Conservation (phyloP, 2,888 invertebrate genomes). For the Lasioglossum oenotherae region DNA sequence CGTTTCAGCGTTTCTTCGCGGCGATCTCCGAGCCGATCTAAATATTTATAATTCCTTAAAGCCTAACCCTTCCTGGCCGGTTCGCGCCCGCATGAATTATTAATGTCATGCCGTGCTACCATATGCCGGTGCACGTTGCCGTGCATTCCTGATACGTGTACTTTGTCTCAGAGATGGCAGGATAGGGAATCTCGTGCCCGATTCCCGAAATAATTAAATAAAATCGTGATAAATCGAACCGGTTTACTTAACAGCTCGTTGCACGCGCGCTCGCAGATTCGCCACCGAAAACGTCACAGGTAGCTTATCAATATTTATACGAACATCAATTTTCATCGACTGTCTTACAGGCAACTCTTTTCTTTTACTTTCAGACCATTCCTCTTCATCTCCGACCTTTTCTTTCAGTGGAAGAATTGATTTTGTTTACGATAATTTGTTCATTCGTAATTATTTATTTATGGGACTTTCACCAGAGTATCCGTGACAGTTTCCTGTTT, state of each 20-base stretch:
- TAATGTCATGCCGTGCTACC: slow-evolving; percentile 72
- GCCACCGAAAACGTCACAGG: not conserved
- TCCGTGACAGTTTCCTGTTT: not conserved
- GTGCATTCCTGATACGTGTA: slow-evolving; percentile 70
- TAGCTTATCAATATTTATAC: too few species aligned
- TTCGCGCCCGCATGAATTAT: slow-evolving; percentile 74
- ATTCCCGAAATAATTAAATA: slow-evolving; percentile 34
- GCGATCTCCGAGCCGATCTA: slow-evolving; percentile 73
- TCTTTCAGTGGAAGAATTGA: not conserved
- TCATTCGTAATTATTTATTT: not conserved
- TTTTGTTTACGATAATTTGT: too few species aligned
- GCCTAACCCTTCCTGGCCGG: slow-evolving; percentile 65
- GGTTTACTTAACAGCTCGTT: not conserved
- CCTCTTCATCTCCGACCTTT: not conserved
- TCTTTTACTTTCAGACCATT: not conserved
- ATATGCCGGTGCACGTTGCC: slow-evolving; percentile 65
- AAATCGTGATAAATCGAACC: slow-evolving; percentile 44
- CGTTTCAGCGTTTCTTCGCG: slow-evolving; percentile 46
- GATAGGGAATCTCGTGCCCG: slow-evolving; percentile 54
- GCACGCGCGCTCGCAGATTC: not conserved
- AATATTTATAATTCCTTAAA: slow-evolving; percentile 77
- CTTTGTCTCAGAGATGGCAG: slow-evolving; percentile 68
- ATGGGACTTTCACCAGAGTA: not conserved
- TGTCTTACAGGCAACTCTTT: not conserved
- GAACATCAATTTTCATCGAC: too few species aligned